Base-by-base conservation (phyloP, 1,140 invertebrate species). In the Atta texana region DNA sequence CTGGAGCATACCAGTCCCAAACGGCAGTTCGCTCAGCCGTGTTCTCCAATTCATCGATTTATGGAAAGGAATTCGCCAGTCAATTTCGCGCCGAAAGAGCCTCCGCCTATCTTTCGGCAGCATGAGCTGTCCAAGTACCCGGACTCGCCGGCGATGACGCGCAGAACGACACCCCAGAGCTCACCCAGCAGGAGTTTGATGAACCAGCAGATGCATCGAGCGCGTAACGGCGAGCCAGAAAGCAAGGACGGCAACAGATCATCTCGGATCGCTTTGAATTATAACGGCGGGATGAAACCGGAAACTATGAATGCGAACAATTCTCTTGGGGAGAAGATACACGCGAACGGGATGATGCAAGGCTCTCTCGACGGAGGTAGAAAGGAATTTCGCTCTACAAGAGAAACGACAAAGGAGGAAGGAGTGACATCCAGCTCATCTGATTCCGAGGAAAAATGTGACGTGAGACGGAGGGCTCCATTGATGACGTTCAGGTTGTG, bases 1-100 rank as follows among this genome's bases (percentile, higher is more conserved):
- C 59, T 93, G 0, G 94, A 94, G 59, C 93, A 94, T 69, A 94
- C 93, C 0, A 94, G 94, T 78, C 94, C 94, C 1, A 94, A 94
- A 57, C 89, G 94, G 63, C 90, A 93, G 49, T 91, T 94, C 18
- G 64, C 87, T 34, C 91, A 92, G 44, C 91, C 92, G 0, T 92
- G 87, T 59, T 93, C 92, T 0, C 93, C 93, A 2, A 88, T 93
- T 34, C 90, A 92, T 34, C 88, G 92, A 66, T 91, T 93, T 16
- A 87, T 89, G n/a, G 92, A 93, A 14, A 87, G 91, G 12, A 93
- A 92, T 59, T 63, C 28, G 0, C 12, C 77, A 12, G 8, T 16
- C 2, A 39, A 55, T 12, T 85, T 76, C 1, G n/a, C 21, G 75
- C 10, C 72, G 34, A 69, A 87, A n/a, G 81, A 72, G 2, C 85